These are phyloP conservation scores for Trachops cirrhosus DNA, from an alignment of 2,797 vertebrate species.

Conservation along the genomic window DNA sequence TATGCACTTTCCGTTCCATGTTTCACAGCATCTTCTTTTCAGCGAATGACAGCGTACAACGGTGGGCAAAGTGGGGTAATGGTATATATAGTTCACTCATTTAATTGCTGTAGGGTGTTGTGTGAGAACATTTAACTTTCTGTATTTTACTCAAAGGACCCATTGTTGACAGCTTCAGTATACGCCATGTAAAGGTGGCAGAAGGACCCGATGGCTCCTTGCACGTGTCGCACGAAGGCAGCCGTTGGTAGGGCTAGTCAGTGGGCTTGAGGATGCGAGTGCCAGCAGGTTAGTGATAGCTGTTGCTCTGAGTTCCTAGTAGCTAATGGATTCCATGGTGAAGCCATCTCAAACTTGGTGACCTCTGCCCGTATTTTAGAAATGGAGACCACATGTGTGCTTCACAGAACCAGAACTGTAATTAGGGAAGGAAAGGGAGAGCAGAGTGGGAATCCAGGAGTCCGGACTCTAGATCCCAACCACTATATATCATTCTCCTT, in stretches of 20 bases:
- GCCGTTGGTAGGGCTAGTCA: background rate
- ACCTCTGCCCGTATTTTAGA: constrained; percentile 12
- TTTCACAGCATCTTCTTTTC: background rate
- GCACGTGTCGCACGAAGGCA: background rate
- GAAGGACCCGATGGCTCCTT: background rate
- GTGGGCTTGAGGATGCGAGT: background rate
- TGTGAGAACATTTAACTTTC: constrained; percentile 5
- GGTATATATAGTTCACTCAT: background rate
- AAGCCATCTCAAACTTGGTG: constrained; percentile 14
- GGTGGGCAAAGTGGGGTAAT: background rate
- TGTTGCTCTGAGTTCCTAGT: constrained; percentile 11
- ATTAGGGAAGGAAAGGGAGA: background rate
- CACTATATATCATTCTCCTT: background rate
- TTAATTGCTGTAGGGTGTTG: background rate
- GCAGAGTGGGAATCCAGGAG: background rate
- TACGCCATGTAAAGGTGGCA: background rate
- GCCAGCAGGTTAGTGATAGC: background rate
- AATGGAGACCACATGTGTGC: background rate
- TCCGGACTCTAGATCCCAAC: background rate
- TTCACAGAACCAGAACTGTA: background rate
- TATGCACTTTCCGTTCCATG: background rate
- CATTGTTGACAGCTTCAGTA: background rate
- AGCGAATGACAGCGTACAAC: background rate
- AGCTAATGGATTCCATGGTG: background rate
- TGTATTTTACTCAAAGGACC: constrained; percentile 5